Percentiles rank a stretch among this genome's conserved stretches.
These are phyloP conservation scores for Microctenopoma lineatum DNA, from an alignment of 2,797 vertebrate species.

Conservation along the genomic window DNA sequence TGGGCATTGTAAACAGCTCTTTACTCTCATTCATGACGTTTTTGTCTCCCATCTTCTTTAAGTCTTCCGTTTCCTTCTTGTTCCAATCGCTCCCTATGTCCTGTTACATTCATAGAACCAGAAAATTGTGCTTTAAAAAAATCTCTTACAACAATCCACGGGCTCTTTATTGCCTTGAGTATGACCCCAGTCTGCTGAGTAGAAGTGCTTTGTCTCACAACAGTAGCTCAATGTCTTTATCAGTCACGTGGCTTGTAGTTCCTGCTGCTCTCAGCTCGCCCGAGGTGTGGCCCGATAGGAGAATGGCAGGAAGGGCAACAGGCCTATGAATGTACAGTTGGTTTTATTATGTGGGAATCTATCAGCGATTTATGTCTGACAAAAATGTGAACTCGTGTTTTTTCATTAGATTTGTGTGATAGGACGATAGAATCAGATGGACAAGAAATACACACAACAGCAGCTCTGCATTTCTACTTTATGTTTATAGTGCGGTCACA, in stretches of 20 bases:
- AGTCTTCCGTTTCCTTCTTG: conserved; percentile 9
- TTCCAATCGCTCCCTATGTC: conserved; percentile 6
- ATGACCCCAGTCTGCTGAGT: conserved; percentile 36
- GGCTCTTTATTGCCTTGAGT: conserved; percentile 28
- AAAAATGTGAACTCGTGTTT: background rate
- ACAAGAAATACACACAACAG: too few relatives aligned
- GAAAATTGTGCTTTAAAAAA: conserved; percentile 91
- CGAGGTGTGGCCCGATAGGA: conserved; percentile 4
- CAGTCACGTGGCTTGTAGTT: conserved; percentile 48
- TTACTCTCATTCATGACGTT: conserved; percentile 44
- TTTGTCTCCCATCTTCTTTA: background rate
- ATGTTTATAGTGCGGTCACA: too few relatives aligned
- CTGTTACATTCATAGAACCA: conserved; percentile 89
- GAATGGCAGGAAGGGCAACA: conserved; percentile 4
- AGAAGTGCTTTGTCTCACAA: conserved; percentile 51
- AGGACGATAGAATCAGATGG: too few relatives aligned
- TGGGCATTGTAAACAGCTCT: conserved; percentile 82
- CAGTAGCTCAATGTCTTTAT: conserved; percentile 36
- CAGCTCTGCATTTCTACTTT: too few relatives aligned
- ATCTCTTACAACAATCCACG: conserved; percentile 47
- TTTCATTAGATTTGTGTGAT: too few relatives aligned
- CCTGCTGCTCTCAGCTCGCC: conserved; percentile 31
- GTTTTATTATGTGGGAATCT: background rate
- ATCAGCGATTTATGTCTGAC: background rate
- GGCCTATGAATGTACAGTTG: conserved; percentile 8